Evolutionary conservation across 2,888 invertebrate genomes (phyloP), one percentile per base, ranked within the genome.

Genomic region (Augochlorella aurata): DNA sequence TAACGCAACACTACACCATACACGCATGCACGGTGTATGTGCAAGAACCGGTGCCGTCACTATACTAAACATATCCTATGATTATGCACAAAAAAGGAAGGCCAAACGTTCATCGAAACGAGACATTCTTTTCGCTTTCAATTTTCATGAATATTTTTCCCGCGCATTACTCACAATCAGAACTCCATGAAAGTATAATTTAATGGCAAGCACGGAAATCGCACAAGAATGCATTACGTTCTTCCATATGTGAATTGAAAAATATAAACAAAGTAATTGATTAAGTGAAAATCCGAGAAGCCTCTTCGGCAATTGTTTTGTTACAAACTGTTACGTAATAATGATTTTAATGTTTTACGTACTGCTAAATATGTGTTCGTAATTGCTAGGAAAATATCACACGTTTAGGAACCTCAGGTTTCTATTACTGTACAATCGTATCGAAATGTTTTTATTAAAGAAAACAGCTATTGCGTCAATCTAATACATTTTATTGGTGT

Each of bases 121-220:
- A 29, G 44, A 50, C 47, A 54, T 52, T 79, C 67, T 61, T 65
- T 63, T 5, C 44, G 58, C 74, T 74, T 81, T 81, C 81, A 45
- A 74, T 74, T 75, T 81, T 54, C 58, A 67, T 14, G 70, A 75
- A 81, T 81, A 81, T 67, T 75, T 81, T 81, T 61, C 61, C 61
- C 70, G 50, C 68, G 10, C 52, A 16, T 63, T 70, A 38, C 38
- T 38, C 38, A 4, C 38, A n/a, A 65, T 10, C 69, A 58, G 49
- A 74, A 50, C 16, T 49, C 21, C 29, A 24, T 18, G 74, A 81
- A 74, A 81, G 74, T 52, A 63, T 69, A 73, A 68, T 67, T 63
- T 49, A 72, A 72, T 45, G 58, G 49, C 47, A 47, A 65, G 21
- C 72, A 49, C 47, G n/a, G 63, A 44, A 16, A 80, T 68, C 7